Evolutionary conservation across 2,888 invertebrate species (phyloP).

Genomic region (Nematopogon swammerdamellus): DNA sequence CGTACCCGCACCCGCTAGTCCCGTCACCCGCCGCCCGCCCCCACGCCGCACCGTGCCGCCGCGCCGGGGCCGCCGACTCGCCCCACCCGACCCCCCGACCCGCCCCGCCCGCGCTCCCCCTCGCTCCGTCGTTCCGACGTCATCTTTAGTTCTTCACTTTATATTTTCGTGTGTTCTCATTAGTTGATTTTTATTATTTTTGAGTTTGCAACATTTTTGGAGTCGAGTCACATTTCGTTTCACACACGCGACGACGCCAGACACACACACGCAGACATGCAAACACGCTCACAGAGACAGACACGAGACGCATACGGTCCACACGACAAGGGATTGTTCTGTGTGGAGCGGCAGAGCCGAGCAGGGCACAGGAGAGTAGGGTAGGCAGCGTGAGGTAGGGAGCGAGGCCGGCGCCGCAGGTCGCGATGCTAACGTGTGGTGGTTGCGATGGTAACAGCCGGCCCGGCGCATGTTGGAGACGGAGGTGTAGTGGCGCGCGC

Average conservation of each 20-base stretch:
- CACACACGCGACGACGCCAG: no score
- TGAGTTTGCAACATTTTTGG: background rate
- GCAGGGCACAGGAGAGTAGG: no score
- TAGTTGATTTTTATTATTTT: background rate
- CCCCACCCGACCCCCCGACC: no score
- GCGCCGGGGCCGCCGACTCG: no score
- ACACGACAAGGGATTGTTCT: no score
- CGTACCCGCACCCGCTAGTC: background rate
- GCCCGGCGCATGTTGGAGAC: conserved; percentile 52
- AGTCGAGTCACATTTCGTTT: no score
- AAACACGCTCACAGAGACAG: no score
- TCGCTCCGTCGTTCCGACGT: conserved; percentile 6
- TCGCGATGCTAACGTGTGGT: conserved; percentile 16
- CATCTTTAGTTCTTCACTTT: conserved; percentile 4
- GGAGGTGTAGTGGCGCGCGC: conserved; percentile 56
- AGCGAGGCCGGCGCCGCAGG: conserved; percentile 41
- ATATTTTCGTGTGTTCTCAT: conserved; percentile 3
- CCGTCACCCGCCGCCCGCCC: background rate
- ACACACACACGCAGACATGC: background rate
- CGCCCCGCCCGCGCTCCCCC: background rate
- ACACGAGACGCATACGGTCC: no score
- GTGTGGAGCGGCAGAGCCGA: no score
- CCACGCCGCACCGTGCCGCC: conserved; percentile 1
- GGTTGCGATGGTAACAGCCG: conserved; percentile 47
- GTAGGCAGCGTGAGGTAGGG: conserved; percentile 45